These are phyloP conservation scores for Pararge aegeria DNA, from an alignment of 1,140 invertebrate species.

Conservation along the genomic window DNA sequence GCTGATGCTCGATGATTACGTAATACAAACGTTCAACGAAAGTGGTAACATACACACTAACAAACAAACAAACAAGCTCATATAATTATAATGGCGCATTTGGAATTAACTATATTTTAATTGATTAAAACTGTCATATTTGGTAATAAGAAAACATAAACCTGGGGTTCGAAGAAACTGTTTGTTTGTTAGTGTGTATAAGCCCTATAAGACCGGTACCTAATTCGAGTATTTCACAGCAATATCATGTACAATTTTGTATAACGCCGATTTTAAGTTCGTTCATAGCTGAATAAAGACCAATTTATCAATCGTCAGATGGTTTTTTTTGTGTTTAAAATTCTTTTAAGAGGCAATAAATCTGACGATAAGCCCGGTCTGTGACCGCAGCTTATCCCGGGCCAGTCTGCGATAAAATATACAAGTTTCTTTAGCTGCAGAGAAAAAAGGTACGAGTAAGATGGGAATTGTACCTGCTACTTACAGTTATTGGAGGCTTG, in stretches of 20 bases:
- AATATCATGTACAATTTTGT: conserved; percentile 34
- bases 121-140: too few species aligned
- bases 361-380: background rate
- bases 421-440: background rate
- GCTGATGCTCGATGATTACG: too few species aligned
- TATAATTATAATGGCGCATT: too few species aligned
- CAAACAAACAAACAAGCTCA: too few species aligned
- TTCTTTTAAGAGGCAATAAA: conserved; percentile 16
- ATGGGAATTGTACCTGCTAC: background rate
- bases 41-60: too few species aligned
- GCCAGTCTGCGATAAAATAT: background rate
- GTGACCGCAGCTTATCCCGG: conserved; percentile 10
- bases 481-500: too few species aligned
- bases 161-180: too few species aligned
- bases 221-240: background rate
- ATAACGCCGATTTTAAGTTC: conserved; percentile 44
- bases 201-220: too few species aligned
- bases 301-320: conserved; percentile 56
- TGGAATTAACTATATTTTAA: too few species aligned
- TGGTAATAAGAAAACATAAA: too few species aligned
- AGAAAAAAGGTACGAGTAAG: background rate
- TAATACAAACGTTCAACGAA: too few species aligned
- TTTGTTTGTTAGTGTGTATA: too few species aligned
- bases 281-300: conserved; percentile 69
- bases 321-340: conserved; percentile 2